phyloP scores from a whole-genome alignment of 2,797 vertebrate species.

The Denticeps clupeoides region DNA sequence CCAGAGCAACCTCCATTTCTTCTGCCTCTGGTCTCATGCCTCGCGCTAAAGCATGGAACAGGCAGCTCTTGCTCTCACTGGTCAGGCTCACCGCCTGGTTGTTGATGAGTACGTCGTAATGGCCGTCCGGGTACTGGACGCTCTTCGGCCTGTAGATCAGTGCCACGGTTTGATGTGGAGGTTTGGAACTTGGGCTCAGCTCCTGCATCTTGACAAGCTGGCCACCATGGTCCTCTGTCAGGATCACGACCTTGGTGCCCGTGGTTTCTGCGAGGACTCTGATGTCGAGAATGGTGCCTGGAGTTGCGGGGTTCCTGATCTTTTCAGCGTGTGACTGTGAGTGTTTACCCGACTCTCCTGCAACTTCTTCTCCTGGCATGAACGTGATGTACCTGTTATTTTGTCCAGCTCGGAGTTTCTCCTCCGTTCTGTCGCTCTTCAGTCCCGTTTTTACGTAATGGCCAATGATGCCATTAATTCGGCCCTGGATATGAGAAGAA shows the following conservation, averaged over 20 bases:
- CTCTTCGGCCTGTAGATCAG: constrained; percentile 26
- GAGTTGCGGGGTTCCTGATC: not conserved
- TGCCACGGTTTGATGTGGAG: constrained; percentile 20
- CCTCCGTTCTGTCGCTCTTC: not conserved
- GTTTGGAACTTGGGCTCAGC: not conserved
- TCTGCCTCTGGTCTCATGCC: constrained; percentile 4
- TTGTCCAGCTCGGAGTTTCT: not conserved
- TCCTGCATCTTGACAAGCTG: constrained; percentile 28
- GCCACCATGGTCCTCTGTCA: not conserved
- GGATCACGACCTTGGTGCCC: constrained; percentile 3
- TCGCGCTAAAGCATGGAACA: constrained; percentile 12
- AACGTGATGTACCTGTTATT: constrained; percentile 4
- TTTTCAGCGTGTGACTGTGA: constrained; percentile 4
- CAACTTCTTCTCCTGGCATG: not conserved
- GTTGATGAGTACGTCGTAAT: constrained; percentile 17
- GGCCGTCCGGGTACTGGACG: constrained; percentile 3
- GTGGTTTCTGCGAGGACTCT: constrained; percentile 7
- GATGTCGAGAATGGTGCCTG: constrained; percentile 6
- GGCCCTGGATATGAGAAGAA: not conserved
- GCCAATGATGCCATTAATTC: not conserved
- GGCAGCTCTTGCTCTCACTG: not conserved
- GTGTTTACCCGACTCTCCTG: not conserved
- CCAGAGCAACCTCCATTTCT: constrained; percentile 1
- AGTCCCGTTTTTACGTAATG: not conserved
- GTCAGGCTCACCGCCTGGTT: not conserved